Evolutionary conservation across 2,888 invertebrate species (phyloP).

Genomic region (Mimas tiliae): DNA sequence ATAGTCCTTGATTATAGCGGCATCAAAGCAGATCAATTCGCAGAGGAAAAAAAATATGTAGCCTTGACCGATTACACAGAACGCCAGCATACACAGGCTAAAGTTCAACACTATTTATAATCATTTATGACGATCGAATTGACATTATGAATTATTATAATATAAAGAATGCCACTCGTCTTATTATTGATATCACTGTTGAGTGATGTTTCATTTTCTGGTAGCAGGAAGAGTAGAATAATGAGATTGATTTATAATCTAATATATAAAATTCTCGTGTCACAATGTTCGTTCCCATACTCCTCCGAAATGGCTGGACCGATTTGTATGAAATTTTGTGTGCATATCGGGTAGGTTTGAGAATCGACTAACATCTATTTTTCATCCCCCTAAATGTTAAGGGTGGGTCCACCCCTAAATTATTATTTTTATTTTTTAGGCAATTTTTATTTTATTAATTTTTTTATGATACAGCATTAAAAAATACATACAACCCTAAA

Average conservation of each 20-base stretch:
- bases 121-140: conserved; percentile 58
- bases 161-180: conserved; percentile 33
- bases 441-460: no score
- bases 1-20: conserved; percentile 45
- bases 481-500: no score
- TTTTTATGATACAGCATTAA: no score
- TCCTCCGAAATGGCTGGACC: no score
- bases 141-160: conserved; percentile 43
- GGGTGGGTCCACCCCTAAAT: no score
- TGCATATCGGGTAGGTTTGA: no score
- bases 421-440: no score
- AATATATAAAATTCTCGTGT: no score
- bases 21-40: conserved; percentile 51
- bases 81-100: conserved; percentile 48
- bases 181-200: conserved; percentile 23
- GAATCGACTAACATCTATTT: no score
- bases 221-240: conserved; percentile 7
- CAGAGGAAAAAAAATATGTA: conserved; percentile 44
- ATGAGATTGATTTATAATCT: background rate
- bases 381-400: no score
- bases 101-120: conserved; percentile 69
- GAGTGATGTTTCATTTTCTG: conserved; percentile 12
- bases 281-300: no score
- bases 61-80: conserved; percentile 63
- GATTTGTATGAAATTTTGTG: no score